Conservation (phyloP, 2,888 invertebrate genomes). For the Noctua janthe region DNA sequence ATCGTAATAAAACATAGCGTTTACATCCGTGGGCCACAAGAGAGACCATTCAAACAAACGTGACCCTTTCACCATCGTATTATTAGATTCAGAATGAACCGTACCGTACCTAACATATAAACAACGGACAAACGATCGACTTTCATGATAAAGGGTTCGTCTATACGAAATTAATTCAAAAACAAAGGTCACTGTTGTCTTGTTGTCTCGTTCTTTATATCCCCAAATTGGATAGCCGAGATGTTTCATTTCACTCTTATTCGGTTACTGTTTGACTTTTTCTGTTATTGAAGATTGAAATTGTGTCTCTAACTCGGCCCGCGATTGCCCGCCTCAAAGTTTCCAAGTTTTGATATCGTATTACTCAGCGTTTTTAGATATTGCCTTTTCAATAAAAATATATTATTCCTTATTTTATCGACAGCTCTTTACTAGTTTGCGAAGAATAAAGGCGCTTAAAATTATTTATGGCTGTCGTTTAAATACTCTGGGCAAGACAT, state of each 20-base stretch:
- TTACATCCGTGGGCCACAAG: conserved; percentile 61
- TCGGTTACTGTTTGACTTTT: conserved; percentile 53
- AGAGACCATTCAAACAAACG: conserved; percentile 72
- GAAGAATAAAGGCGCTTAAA: conserved; percentile 45
- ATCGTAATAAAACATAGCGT: conserved; percentile 74
- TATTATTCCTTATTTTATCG: conserved; percentile 58
- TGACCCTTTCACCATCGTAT: conserved; percentile 79
- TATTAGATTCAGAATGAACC: conserved; percentile 85
- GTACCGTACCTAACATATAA: conserved; percentile 80
- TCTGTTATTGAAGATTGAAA: conserved; percentile 61
- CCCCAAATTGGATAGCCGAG: conserved; percentile 62
- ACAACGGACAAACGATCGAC: conserved; percentile 84
- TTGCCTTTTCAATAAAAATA: conserved; percentile 58
- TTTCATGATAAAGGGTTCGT: conserved; percentile 81
- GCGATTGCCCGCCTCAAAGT: conserved; percentile 51
- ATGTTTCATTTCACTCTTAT: conserved; percentile 57
- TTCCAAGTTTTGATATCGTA: conserved; percentile 59
- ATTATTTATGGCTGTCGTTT: conserved; percentile 52
- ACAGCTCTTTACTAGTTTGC: conserved; percentile 46
- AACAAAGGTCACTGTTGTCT: conserved; percentile 80
- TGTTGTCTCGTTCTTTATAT: conserved; percentile 74
- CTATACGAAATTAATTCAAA: conserved; percentile 85
- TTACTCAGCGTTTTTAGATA: conserved; percentile 60
- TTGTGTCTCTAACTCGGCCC: conserved; percentile 56
- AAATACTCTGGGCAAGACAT: conserved; percentile 41